Evolutionary conservation across 2,113 vertebrate species (phyloP).

Genomic region (Alces alces): DNA sequence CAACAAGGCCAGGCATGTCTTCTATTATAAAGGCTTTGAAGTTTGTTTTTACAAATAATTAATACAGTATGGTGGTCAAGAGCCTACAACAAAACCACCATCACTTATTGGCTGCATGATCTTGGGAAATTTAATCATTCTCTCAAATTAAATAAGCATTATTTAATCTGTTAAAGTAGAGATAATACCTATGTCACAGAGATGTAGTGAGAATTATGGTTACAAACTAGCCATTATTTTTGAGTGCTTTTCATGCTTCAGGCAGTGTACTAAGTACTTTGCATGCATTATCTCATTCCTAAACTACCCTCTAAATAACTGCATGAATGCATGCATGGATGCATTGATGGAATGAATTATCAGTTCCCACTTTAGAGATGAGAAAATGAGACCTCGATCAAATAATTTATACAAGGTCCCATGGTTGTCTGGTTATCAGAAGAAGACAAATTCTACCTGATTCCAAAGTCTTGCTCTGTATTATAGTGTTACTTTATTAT

Average conservation of each 20-base stretch:
- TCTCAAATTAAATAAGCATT: not conserved
- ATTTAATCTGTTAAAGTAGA: not conserved
- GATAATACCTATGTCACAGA: not conserved
- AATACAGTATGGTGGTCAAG: not conserved
- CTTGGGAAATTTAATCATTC: not conserved
- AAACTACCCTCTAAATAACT: not conserved
- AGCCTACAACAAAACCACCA: not conserved
- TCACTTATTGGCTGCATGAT: not conserved
- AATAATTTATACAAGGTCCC: not conserved
- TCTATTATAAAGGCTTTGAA: not conserved
- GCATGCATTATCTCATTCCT: not conserved
- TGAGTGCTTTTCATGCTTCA: not conserved
- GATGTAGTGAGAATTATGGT: not conserved
- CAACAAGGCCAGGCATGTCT: not conserved
- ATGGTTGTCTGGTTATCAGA: not conserved
- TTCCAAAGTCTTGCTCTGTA: not conserved
- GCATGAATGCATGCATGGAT: not conserved
- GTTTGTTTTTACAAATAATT: not conserved
- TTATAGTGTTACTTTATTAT: not conserved
- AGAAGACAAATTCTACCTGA: not conserved
- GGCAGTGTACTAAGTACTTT: not conserved
- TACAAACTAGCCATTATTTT: not conserved
- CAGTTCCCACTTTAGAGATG: not conserved
- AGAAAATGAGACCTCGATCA: not conserved
- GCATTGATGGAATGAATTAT: not conserved